Percentiles rank a stretch among this genome's conserved stretches.
Conservation (phyloP, 2,888 invertebrate species). For the Antitype chi region DNA sequence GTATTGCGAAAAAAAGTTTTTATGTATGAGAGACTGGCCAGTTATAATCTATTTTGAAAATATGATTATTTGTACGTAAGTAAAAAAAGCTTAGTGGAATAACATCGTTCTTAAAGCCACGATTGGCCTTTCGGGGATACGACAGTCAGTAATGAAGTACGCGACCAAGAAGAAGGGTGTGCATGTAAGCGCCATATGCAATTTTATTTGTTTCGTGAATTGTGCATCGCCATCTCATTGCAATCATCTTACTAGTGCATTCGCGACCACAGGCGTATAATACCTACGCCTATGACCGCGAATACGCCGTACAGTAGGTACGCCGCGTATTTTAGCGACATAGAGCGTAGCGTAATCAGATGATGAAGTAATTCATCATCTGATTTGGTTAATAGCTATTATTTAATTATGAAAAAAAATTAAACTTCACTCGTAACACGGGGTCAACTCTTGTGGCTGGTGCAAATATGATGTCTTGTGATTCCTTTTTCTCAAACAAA, state of each 20-base stretch:
- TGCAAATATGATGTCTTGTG: conserved; percentile 92
- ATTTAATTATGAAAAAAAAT: neutral
- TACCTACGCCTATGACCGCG: neutral
- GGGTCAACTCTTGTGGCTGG: conserved; percentile 92
- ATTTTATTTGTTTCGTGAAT: neutral
- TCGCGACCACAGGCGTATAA: neutral
- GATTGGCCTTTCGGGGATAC: too few species aligned
- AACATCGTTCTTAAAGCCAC: too few species aligned
- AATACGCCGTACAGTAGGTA: neutral
- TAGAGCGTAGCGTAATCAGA: too few species aligned
- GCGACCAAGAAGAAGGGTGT: too few species aligned
- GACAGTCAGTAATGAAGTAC: too few species aligned
- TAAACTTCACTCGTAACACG: conserved; percentile 91
- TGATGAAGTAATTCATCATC: conserved; percentile 11
- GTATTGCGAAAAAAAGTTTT: too few species aligned
- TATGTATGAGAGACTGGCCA: too few species aligned
- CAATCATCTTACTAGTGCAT: neutral
- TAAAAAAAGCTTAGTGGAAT: too few species aligned
- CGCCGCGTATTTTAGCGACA: neutral
- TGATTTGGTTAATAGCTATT: conserved; percentile 31
- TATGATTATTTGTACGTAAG: too few species aligned
- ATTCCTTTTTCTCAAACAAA: conserved; percentile 92
- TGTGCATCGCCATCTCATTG: neutral
- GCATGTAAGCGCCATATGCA: neutral
- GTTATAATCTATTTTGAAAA: too few species aligned